Conservation (phyloP, 2,888 invertebrate species). For the Perizoma flavofasciatum region DNA sequence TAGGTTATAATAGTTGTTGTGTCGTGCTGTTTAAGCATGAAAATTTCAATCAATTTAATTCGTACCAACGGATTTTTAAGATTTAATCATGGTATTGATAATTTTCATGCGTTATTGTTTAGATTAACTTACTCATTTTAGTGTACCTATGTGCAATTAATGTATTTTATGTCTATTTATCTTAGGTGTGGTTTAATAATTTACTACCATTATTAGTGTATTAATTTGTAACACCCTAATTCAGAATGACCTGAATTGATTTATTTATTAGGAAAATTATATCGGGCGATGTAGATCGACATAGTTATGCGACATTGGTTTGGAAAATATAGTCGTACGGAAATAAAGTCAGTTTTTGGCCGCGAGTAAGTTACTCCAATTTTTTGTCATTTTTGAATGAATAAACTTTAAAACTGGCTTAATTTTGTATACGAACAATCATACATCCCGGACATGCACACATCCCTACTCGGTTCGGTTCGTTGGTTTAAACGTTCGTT, state of each 20-base stretch:
- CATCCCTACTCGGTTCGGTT: conserved; percentile 32
- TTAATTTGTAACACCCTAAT: conserved; percentile 38
- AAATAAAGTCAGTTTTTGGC: conserved; percentile 25
- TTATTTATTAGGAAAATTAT: conserved; percentile 79
- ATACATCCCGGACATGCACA: conserved; percentile 10
- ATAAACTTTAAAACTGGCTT: conserved; percentile 29
- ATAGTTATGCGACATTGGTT: conserved; percentile 42
- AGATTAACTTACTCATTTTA: conserved; percentile 73
- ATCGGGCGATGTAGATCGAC: conserved; percentile 55
- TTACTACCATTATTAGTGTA: conserved; percentile 53
- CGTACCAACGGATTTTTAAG: conserved; percentile 33
- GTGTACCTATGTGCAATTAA: conserved; percentile 72
- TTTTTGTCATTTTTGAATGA: too few species aligned
- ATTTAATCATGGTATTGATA: conserved; percentile 47
- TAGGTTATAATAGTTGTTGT: conserved; percentile 78
- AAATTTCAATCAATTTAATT: conserved; percentile 63
- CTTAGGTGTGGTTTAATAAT: conserved; percentile 69
- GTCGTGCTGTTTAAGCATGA: conserved; percentile 71
- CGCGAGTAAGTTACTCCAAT: too few species aligned
- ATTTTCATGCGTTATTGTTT: conserved; percentile 69
- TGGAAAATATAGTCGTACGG: conserved; percentile 4
- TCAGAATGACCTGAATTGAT: conserved; percentile 63
- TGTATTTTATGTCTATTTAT: conserved; percentile 69
- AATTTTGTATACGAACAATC: conserved; percentile 26
- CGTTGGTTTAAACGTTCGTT: conserved; percentile 36